Conservation (phyloP, 1,140 invertebrate genomes). For the Riptortus pedestris region DNA sequence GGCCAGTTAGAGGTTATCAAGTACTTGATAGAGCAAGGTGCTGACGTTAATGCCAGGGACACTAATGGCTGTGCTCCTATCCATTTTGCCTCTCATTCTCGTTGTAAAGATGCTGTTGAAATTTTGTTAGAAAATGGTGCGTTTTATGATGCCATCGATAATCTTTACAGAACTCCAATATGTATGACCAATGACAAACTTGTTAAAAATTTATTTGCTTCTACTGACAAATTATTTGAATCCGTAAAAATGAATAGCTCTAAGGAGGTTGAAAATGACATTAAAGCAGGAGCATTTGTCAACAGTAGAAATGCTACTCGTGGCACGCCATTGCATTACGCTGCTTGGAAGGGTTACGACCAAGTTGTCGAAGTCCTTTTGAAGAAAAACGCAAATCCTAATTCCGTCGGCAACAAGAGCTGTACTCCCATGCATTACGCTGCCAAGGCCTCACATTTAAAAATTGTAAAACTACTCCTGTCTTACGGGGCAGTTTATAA, state of each 20-base stretch:
- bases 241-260: background rate
- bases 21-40: background rate
- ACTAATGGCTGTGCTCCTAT: background rate
- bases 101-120: background rate
- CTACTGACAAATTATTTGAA: no score
- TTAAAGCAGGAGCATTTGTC: background rate
- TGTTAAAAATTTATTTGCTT: no score
- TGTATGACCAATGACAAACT: no score
- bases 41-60: background rate
- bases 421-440: background rate
- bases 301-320: background rate
- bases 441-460: background rate
- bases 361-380: background rate
- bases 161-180: no score
- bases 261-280: background rate
- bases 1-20: background rate
- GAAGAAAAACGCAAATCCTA: background rate
- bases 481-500: background rate
- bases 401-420: background rate
- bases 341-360: background rate
- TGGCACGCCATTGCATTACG: background rate
- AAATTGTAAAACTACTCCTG: background rate
- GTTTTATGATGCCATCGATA: background rate
- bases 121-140: background rate
- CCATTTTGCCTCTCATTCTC: background rate